Evolutionary conservation across 2,113 vertebrate genomes (phyloP), one percentile per base, ranked within the genome.

Genomic region (Hippocampus comes): DNA sequence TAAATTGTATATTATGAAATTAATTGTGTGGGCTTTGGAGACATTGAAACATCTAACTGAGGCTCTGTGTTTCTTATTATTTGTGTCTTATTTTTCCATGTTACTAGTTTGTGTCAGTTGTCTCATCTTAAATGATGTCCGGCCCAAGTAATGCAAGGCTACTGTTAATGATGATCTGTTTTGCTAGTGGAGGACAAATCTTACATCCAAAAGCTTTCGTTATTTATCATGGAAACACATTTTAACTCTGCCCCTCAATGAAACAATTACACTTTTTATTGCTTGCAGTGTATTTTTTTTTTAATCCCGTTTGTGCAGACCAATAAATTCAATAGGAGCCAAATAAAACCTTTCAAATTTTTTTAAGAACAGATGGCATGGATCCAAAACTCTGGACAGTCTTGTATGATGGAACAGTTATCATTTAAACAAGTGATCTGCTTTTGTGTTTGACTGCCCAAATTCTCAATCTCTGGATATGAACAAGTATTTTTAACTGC

Each of bases 1-100:
- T 84, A 67, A 84, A 57, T 42, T 90, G 77, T 82, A 86, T 82
- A 86, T 81, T 78, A 80, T 88, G 59, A 65, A 83, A 76, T 70
- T 77, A 77, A 81, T 75, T 85, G 75, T 78, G 61, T 77, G 74
- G 74, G 80, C 80, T 86, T 84, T 71, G 79, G 75, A 82, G 77
- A 64, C 78, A 75, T 43, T 84, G 70, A 78, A 91, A 61, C 79
- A 87, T 77, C 78, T 38, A 84, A 88, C 75, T 79, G 51, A 77
- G 83, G 65, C 63, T 77, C 84, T 67, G 90, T 85, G 9, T 84
- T 91, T 91, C 81, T 68, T 79, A 83, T 61, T 48, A 72, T 63
- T 76, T 88, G 91, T 87, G 72, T 71, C 57, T 83, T 75, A 70
- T 77, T 85, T 86, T 82, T 88, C 67, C 92, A 90, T 75, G 68